Conservation (phyloP, 2,113 vertebrate species). For the Apodemus speciosus region DNA sequence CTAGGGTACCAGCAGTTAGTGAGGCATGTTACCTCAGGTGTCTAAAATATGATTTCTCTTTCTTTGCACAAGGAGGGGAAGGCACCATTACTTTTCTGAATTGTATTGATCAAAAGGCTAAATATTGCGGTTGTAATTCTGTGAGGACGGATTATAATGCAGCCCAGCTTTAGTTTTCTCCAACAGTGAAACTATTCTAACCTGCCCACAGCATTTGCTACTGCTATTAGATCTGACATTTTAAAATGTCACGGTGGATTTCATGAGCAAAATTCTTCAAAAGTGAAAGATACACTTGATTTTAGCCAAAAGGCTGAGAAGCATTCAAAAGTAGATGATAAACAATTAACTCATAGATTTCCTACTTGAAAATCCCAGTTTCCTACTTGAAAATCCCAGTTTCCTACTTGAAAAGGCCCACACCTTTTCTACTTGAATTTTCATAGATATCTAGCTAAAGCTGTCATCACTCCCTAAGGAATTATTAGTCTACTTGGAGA, state of each 20-base stretch:
- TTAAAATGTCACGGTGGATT: conserved; percentile 11
- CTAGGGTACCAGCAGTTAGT: background rate
- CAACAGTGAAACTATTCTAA: background rate
- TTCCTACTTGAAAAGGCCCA: background rate
- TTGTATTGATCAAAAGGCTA: conserved; percentile 19
- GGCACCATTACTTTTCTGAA: background rate
- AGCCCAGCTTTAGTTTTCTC: background rate
- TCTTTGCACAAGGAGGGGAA: background rate
- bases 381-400: no score
- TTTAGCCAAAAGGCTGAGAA: background rate
- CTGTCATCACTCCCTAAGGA: background rate
- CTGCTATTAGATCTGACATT: background rate
- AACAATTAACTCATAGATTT: background rate
- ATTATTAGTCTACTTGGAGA: background rate
- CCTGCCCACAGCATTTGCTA: conserved; percentile 1
- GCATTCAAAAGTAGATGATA: background rate
- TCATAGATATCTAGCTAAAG: background rate
- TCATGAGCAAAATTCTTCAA: background rate
- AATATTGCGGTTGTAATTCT: conserved; percentile 16
- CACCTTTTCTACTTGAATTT: background rate
- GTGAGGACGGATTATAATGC: background rate
- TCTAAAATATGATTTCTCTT: background rate
- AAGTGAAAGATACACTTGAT: conserved; percentile 14
- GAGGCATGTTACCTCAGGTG: background rate
- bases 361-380: no score